Evolutionary conservation across 1,140 invertebrate species (phyloP), one percentile per base, ranked within the genome.

Genomic region (Aradophagus sp.): DNA sequence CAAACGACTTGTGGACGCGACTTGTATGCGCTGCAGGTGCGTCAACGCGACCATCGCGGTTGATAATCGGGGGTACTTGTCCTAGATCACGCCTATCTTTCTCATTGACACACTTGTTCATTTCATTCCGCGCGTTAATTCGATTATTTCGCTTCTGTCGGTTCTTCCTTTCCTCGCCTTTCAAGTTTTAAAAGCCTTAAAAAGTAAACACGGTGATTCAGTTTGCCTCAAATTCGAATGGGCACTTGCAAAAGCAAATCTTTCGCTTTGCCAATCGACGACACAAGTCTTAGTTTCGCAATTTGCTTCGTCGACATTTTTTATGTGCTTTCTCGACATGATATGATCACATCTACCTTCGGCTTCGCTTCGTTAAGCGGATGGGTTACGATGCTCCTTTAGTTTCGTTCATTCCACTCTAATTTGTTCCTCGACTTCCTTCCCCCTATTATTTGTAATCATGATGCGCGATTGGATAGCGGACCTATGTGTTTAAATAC

Each of bases 401-500:
- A 15, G n/a, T n/a, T n/a, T 63, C 8, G 0, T 41, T 42, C 13
- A 14, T 17, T 3, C 10, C 39, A 15, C 3, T 1, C 27, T 34
- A 19, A 14, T 42, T 39, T 7, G 3, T 39, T 31, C 34, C 34
- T 29, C 6, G 5, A 16, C 35, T 2, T 58, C 78, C 72, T 70
- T 75, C 10, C 15, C 38, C 35, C 50, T 26, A n/a, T n/a, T 27
- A 48, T 61, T 59, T 63, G 32, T 77, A 78, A 80, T 70, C 70
- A 78, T 77, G 78, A 80, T 76, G 77, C 76, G 78, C 76, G 74
- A 78, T 76, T 81, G 76, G 77, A 74, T 74, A 74, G 75, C 80
- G 79, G 73, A 74, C 75, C 79, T 80, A 75, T 80, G 73, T 68
- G 69, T 74, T 74, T 76, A 70, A 82, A 82, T 84, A 85, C 78